Conservation (phyloP, 2,113 vertebrate species). For the Myotis lucifugus region DNA sequence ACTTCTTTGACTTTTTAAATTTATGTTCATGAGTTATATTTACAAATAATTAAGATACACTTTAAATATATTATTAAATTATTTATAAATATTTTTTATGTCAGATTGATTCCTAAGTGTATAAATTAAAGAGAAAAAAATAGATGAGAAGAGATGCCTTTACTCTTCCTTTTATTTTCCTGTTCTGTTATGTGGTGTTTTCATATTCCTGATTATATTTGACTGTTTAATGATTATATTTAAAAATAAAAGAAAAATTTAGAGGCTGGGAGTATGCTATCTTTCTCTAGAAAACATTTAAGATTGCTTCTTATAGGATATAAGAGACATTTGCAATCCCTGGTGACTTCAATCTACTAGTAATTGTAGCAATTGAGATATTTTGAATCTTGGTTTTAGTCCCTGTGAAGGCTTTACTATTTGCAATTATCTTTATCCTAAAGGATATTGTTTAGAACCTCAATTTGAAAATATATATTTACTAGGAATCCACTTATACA, state of each 20-base stretch:
- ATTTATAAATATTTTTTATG: not conserved
- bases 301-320: not conserved
- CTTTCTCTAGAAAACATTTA: not conserved
- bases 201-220: not conserved
- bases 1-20: not conserved
- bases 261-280: not conserved
- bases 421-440: not conserved
- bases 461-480: not conserved
- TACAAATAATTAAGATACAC: not conserved
- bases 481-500: not conserved
- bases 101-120: not conserved
- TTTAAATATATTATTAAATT: not conserved
- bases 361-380: not conserved
- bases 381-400: not conserved
- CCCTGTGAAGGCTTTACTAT: not conserved
- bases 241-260: not conserved
- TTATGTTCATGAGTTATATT: not conserved
- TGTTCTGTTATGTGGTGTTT: not conserved
- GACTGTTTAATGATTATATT: not conserved
- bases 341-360: not conserved
- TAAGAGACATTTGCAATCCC: not conserved
- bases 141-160: not conserved
- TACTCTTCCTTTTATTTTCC: not conserved
- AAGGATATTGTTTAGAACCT: not conserved
- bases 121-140: not conserved